These are phyloP conservation scores for Falco cherrug DNA, from an alignment of 2,797 vertebrate genomes.

Conservation along the genomic window DNA sequence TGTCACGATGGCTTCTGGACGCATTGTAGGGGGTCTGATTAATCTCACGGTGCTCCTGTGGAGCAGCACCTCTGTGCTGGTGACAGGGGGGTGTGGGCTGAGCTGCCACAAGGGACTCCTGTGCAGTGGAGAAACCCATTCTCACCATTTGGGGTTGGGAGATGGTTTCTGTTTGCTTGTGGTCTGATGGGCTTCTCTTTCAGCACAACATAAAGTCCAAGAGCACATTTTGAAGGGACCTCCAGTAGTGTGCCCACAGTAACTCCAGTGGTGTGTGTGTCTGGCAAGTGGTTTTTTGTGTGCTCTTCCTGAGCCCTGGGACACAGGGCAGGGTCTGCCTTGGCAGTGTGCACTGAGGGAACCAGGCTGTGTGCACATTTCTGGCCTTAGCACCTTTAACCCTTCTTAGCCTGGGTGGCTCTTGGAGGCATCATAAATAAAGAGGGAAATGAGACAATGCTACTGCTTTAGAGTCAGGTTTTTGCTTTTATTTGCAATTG, in stretches of 20 bases:
- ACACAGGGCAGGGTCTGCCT: background rate
- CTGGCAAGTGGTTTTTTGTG: background rate
- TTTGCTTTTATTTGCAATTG: conserved; percentile 37
- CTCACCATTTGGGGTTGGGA: background rate
- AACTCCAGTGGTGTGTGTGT: background rate
- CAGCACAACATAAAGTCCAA: background rate
- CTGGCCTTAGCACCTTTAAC: background rate
- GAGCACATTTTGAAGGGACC: background rate
- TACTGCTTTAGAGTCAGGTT: background rate
- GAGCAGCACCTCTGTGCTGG: conserved; percentile 40
- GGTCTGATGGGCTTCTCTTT: background rate
- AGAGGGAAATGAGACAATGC: background rate
- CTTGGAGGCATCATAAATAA: background rate
- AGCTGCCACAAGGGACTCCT: background rate
- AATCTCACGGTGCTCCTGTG: conserved; percentile 66
- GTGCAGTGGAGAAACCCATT: background rate
- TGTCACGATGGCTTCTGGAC: conserved; percentile 74
- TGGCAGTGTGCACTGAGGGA: accelerated
- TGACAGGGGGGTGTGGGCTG: conserved; percentile 6
- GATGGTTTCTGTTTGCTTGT: background rate
- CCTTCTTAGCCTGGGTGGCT: background rate
- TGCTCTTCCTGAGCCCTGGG: background rate
- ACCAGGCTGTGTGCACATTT: background rate
- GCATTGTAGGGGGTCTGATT: conserved; percentile 80
- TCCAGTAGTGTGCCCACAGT: background rate